Evolutionary conservation across 1,140 invertebrate genomes (phyloP).

Genomic region (Anagrus nilaparvatae): DNA sequence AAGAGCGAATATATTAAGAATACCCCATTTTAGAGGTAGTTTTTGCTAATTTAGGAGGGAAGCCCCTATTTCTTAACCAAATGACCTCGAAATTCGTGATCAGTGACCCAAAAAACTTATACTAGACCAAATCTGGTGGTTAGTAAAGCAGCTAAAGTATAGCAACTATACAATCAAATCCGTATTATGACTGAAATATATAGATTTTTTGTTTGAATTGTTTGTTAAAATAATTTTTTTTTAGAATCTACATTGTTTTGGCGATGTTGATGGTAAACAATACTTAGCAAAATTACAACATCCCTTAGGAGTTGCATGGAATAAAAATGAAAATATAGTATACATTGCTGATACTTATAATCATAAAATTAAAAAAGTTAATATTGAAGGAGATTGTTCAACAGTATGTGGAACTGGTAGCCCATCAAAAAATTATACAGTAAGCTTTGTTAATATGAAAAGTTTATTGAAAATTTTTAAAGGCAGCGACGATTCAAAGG

Average conservation of each 20-base stretch:
- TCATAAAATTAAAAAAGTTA: conserved; percentile 79
- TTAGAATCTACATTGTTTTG: conserved; percentile 87
- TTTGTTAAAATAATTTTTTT: conserved; percentile 26
- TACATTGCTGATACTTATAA: conserved; percentile 90
- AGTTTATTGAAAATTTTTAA: conserved; percentile 7
- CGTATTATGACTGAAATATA: too few relatives aligned
- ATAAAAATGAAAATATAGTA: conserved; percentile 43
- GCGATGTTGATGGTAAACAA: conserved; percentile 73
- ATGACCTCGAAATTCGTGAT: too few relatives aligned
- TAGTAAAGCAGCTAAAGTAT: too few relatives aligned
- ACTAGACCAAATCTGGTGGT: too few relatives aligned
- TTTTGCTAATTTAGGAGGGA: too few relatives aligned
- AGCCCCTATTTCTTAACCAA: too few relatives aligned
- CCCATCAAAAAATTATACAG: conserved; percentile 21
- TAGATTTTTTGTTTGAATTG: background rate
- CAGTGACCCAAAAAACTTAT: too few relatives aligned
- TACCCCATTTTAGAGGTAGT: too few relatives aligned
- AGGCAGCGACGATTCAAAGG: conserved; percentile 1
- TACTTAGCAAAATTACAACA: conserved; percentile 79
- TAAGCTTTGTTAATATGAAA: conserved; percentile 18
- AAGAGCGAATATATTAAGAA: too few relatives aligned
- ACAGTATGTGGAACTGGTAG: conserved; percentile 40
- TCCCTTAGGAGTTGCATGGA: conserved; percentile 67
- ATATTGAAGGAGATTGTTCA: conserved; percentile 42
- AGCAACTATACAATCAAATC: too few relatives aligned